phyloP scores from a whole-genome alignment of 2,797 vertebrate species.

The Sebastes hopkinsi region DNA sequence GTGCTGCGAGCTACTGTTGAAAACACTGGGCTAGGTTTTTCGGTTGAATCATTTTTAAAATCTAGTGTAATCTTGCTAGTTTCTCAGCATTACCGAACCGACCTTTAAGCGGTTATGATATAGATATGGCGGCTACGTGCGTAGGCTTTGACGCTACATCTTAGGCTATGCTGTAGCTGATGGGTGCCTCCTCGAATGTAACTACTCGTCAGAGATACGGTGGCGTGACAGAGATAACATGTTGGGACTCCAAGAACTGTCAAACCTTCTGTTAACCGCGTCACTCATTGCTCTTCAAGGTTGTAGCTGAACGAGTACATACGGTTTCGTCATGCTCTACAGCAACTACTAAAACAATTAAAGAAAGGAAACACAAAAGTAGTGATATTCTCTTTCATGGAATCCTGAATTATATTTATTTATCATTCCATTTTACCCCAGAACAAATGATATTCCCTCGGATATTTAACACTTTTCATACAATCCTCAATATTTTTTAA shows the following conservation, averaged over 20 bases:
- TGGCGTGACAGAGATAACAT: background rate
- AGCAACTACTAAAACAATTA: constrained; percentile 9
- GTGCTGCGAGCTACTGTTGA: no score
- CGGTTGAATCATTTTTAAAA: no score
- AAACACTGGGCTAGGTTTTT: no score
- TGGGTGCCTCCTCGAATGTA: background rate
- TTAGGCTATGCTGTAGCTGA: background rate
- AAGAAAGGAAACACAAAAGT: background rate
- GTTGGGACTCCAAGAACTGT: background rate
- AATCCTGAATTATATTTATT: constrained; percentile 56
- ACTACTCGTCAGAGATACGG: background rate
- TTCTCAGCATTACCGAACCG: no score
- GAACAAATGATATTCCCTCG: constrained; percentile 41
- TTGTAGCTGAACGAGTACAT: background rate
- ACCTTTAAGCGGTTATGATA: background rate
- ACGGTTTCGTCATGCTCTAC: background rate
- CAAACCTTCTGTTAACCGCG: background rate
- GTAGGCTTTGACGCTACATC: background rate
- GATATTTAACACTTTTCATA: constrained; percentile 42
- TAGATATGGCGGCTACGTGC: background rate
- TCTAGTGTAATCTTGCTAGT: no score
- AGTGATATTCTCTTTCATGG: background rate
- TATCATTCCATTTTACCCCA: constrained; percentile 31
- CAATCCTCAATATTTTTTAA: constrained; percentile 47
- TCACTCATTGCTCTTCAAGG: background rate